Percentiles rank a stretch among this genome's conserved stretches.
phyloP scores from a whole-genome alignment of 2,113 vertebrate genomes.

The Catharus minimus region DNA sequence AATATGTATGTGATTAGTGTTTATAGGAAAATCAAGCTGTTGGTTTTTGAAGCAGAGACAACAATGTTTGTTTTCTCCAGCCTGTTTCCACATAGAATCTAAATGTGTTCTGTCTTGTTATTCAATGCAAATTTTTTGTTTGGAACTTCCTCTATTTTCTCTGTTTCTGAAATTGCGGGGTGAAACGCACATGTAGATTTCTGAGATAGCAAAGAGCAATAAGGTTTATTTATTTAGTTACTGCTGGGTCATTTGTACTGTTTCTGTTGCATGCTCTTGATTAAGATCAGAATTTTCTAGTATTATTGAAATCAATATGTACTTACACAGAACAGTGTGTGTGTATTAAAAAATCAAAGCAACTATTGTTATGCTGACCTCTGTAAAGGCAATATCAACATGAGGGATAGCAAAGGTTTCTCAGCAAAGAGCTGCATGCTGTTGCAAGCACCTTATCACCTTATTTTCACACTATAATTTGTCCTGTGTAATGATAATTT shows the following conservation, averaged over 20 bases:
- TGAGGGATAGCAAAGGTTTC: background rate
- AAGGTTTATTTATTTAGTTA: background rate
- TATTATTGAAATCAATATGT: slow-evolving; percentile 23
- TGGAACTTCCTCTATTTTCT: background rate
- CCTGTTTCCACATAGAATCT: background rate
- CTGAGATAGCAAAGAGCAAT: background rate
- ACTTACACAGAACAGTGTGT: background rate
- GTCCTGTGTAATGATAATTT: background rate
- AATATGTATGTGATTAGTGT: background rate
- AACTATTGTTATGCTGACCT: slow-evolving; percentile 13
- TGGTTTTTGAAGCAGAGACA: background rate
- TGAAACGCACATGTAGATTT: background rate
- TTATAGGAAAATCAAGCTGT: slow-evolving; percentile 7
- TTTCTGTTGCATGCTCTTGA: slow-evolving; percentile 11
- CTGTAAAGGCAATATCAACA: background rate
- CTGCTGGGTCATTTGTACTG: background rate
- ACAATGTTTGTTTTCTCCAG: background rate
- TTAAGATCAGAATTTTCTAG: slow-evolving; percentile 34
- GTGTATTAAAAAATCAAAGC: background rate
- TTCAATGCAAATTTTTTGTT: background rate
- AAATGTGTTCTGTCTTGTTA: background rate
- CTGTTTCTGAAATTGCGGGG: background rate
- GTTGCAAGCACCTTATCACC: background rate
- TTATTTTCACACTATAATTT: slow-evolving; percentile 6
- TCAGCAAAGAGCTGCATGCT: background rate